These are phyloP conservation scores for Ambastaia sidthimunki DNA, from an alignment of 2,797 vertebrate genomes.

Conservation along the genomic window DNA sequence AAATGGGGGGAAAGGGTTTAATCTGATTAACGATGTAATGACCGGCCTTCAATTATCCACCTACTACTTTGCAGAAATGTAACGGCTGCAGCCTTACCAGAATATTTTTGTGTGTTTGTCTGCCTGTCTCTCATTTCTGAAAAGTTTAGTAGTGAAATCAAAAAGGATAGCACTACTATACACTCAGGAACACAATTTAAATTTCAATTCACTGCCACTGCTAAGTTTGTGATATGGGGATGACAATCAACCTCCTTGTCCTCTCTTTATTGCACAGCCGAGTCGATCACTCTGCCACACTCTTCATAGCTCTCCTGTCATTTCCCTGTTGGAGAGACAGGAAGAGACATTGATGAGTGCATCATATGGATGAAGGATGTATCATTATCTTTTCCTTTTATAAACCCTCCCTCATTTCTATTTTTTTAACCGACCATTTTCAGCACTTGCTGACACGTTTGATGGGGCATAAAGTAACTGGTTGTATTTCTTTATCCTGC, in stretches of 20 bases:
- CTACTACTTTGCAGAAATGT: constrained; percentile 61
- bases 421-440: constrained; percentile 65
- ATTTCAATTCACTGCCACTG: constrained; percentile 76
- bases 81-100: constrained; percentile 67
- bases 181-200: constrained; percentile 76
- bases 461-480: constrained; percentile 47
- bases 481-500: constrained; percentile 32
- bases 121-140: constrained; percentile 61
- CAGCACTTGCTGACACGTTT: constrained; percentile 73
- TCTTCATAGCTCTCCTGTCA: constrained; percentile 26
- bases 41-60: constrained; percentile 70
- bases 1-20: constrained; percentile 17
- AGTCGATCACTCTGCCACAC: constrained; percentile 7
- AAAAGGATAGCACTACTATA: constrained; percentile 71
- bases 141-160: constrained; percentile 70
- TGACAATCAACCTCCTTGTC: constrained; percentile 70
- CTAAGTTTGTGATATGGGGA: constrained; percentile 75
- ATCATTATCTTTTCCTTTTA: constrained; percentile 70
- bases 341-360: constrained; percentile 33
- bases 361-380: constrained; percentile 36
- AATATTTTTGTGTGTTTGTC: constrained; percentile 57
- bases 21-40: constrained; percentile 63
- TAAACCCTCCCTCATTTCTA: constrained; percentile 72
- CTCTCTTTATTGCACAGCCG: constrained; percentile 12
- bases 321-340: constrained; percentile 17